Evolutionary conservation across 2,888 invertebrate genomes (phyloP).

Genomic region (Epicampocera succincta): DNA sequence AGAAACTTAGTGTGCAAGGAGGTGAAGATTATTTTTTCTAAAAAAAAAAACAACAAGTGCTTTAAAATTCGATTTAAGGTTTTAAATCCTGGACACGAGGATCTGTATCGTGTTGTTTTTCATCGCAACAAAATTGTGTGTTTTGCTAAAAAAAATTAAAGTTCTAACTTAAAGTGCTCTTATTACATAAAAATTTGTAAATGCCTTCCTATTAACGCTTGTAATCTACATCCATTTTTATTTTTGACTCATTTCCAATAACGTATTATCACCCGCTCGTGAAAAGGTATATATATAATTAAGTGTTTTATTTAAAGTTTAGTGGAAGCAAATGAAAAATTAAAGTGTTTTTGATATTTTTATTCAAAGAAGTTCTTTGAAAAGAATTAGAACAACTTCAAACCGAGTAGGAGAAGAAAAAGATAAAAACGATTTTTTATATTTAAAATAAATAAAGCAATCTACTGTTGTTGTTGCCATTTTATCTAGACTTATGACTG

Average conservation of each 20-base stretch:
- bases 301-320: no score
- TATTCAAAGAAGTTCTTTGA: no score
- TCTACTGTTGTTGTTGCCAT: conserved; percentile 34
- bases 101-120: conserved; percentile 76
- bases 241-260: conserved; percentile 20
- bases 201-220: not conserved
- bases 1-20: conserved; percentile 40
- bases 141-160: conserved; percentile 32
- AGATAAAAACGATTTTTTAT: conserved; percentile 8
- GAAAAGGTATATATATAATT: conserved; percentile 37
- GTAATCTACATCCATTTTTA: conserved; percentile 22
- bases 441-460: conserved; percentile 49
- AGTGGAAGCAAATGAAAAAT: no score
- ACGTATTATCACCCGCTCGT: not conserved
- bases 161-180: conserved; percentile 72
- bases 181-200: conserved; percentile 71
- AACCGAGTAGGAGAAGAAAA: conserved; percentile 20
- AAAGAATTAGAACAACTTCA: not conserved
- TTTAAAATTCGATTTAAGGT: conserved; percentile 9
- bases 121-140: conserved; percentile 13
- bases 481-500: conserved; percentile 29
- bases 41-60: conserved; percentile 43
- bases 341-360: no score
- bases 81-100: conserved; percentile 77
- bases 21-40: conserved; percentile 3